Evolutionary conservation across 2,888 invertebrate genomes (phyloP), one percentile per base, ranked within the genome.

Genomic region (Tipula vernalis): DNA sequence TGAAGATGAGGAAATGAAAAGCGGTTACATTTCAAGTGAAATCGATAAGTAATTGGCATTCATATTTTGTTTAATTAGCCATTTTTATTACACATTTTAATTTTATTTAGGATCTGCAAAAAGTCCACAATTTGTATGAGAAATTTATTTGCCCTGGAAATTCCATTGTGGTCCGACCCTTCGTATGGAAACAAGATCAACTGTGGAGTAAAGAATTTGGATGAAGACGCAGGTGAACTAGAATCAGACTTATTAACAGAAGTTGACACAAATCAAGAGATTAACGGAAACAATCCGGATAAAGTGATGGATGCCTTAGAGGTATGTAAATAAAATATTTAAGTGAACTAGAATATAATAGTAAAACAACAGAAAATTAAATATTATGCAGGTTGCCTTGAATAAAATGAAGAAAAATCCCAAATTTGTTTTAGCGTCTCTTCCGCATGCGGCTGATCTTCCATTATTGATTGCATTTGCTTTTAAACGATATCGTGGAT

Each of bases 381-480:
- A 39, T 15, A 28, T 10, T 42, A 85, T 42, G 3, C 51, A 86
- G 86, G 39, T 88, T 10, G 90, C 89, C 0, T 87, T 91, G 2
- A 85, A 88, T 1, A 87, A 88, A 42, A 88, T 91, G 83, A 88
- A 88, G 5, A 85, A 89, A 86, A 89, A 91, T 88, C 89, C 88
- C 3, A 90, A 90, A 41, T 91, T 88, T 87, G 89, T 91, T 0
- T 83, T 91, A 44, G 90, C 90, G 12, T 89, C 90, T 2, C 44
- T 91, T 85, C 90, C 90, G 0, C 88, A 90, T 36, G 90, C 89
- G 0, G 88, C 90, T 47, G 88, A 88, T 1, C 87, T 89, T 12
- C 91, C 91, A 0, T 51, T 89, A 3, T 87, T 91, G 0, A 87
- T 89, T 10, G 89, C 90, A 41, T 91, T 90, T 90, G 89, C 90